These are phyloP conservation scores for Callimorpha dominula DNA, from an alignment of 2,888 invertebrate genomes.

Conservation along the genomic window DNA sequence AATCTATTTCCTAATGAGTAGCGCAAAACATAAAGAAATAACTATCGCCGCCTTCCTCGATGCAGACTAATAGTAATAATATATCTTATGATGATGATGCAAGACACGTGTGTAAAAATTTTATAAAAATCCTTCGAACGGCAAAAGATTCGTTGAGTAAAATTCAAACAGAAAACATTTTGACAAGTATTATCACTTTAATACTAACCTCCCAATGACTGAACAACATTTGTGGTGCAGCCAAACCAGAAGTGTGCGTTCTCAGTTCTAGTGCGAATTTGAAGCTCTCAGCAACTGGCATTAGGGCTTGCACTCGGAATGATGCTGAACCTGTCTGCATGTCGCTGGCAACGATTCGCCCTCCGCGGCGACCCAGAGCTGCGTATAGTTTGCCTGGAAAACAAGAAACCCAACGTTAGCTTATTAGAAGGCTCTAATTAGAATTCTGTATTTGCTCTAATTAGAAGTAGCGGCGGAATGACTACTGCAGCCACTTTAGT, in stretches of 20 bases:
- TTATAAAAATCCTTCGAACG: background rate
- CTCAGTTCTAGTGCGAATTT: slow-evolving; percentile 97
- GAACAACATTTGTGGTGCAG: slow-evolving; percentile 97
- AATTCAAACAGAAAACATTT: background rate
- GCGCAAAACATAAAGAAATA: no score
- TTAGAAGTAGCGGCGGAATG: no score
- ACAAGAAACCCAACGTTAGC: slow-evolving; percentile 16
- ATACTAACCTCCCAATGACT: slow-evolving; percentile 97
- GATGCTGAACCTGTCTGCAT: slow-evolving; percentile 96
- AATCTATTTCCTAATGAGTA: no score
- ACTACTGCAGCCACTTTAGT: no score
- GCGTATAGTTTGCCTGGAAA: slow-evolving; percentile 95
- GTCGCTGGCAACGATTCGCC: slow-evolving; percentile 95
- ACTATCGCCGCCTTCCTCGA: no score
- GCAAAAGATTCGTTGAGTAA: background rate
- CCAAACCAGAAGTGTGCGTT: slow-evolving; percentile 98
- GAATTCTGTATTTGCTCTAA: background rate
- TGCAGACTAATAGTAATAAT: no score
- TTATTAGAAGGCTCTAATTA: background rate
- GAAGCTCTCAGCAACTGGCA: slow-evolving; percentile 99
- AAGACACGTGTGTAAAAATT: background rate
- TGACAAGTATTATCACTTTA: background rate
- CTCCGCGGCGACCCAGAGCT: slow-evolving; percentile 94
- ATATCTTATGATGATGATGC: no score
- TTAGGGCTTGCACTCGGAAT: slow-evolving; percentile 94